phyloP scores from a whole-genome alignment of 1,140 invertebrate species.

The Atta colombica region DNA sequence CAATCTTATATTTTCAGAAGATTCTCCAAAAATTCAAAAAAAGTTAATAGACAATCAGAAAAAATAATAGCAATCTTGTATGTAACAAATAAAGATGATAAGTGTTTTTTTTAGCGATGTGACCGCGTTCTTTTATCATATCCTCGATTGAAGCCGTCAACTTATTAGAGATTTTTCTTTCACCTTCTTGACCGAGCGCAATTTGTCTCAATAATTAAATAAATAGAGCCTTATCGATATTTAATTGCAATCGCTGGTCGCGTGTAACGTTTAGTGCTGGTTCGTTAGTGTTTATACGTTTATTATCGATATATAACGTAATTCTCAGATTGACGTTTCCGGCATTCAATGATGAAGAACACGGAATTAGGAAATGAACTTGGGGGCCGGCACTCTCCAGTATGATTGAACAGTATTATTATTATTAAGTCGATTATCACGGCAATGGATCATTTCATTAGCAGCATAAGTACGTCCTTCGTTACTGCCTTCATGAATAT shows the following conservation, averaged over 20 bases:
- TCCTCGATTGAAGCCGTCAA: conserved; percentile 35
- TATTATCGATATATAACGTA: neutral
- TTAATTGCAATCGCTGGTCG: conserved; percentile 26
- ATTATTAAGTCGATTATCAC: conserved; percentile 59
- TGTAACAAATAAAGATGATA: neutral
- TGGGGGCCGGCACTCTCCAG: neutral
- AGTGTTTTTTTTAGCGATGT: neutral
- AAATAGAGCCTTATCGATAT: neutral
- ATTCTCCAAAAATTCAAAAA: neutral
- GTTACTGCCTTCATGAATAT: conserved; percentile 27
- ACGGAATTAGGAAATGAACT: conserved; percentile 29
- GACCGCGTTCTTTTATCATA: conserved; percentile 28
- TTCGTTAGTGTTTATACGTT: conserved; percentile 16
- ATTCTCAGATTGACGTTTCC: conserved; percentile 33
- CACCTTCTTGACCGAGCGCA: conserved; percentile 1
- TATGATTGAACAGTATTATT: conserved; percentile 58
- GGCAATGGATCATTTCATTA: conserved; percentile 44
- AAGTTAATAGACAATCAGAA: neutral
- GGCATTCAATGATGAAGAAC: conserved; percentile 27
- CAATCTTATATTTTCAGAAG: neutral
- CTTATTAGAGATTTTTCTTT: conserved; percentile 17
- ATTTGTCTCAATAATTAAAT: conserved; percentile 15
- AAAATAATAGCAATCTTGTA: neutral
- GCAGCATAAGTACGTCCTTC: neutral
- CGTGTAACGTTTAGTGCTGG: conserved; percentile 17